Base-by-base conservation (phyloP, 2,888 invertebrate species). In the Tetranychus piercei region DNA sequence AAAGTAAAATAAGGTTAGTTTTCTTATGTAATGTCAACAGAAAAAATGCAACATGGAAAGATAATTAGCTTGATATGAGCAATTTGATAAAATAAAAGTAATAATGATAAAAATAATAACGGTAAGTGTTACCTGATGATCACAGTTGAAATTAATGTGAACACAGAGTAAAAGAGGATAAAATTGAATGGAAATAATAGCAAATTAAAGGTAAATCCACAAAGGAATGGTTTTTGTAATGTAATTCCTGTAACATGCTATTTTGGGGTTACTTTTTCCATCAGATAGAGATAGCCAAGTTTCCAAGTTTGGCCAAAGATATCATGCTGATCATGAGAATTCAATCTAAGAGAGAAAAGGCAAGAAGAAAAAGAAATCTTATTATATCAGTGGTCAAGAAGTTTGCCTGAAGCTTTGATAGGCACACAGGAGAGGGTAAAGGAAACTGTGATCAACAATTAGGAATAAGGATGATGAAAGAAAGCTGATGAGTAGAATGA, bases 41-140 rank as follows among this genome's bases (percentile, higher is more conserved):
- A 55, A 15, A 55, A 55, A 55, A 15, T 15, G 55, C 55, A 55
- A 15, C 55, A 55, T 55, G 15, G 55, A 15, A 55, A 55, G 55
- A 55, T 55, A 55, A 55, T 55, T 55, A 55, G 55, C 55, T 55
- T 55, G 55, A 55, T 55, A 55, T 55, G 55, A 55, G 55, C 55
- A 55, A 55, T 55, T 55, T 55, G 55, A 55, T 55, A 55, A 34
- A 34, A 34, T 34, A 34, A 55, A 15, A 55, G 55, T 55, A 55
- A 55, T 55, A 55, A 55, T 55, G 11, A 55, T 55, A 15, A 15
- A 2, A 55, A 55, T 55, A 15, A 15, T 55, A 55, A 55, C 34
- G 34, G 34, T 34, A 34, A 55, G 55, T 55, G 9, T 55, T 55
- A 55, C 55, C 55, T 55, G 55, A 55, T 55, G 55, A 55, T 55